These are phyloP conservation scores for Rana temporaria DNA, from an alignment of 2,113 vertebrate species.

Conservation along the genomic window DNA sequence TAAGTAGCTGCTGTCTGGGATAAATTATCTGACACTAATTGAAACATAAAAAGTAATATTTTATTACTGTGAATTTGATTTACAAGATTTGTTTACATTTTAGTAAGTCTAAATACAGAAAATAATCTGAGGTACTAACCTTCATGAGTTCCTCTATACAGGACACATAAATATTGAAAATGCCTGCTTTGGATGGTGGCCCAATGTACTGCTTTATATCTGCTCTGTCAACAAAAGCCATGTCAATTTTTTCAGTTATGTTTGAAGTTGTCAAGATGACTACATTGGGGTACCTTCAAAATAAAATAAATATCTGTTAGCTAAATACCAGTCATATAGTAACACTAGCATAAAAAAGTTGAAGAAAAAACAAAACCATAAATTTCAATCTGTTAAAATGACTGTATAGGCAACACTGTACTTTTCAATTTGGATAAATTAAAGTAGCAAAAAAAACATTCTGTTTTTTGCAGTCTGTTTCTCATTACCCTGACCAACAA, in stretches of 20 bases:
- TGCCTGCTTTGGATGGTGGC: conserved; percentile 85
- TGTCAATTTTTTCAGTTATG: conserved; percentile 93
- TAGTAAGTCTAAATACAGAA: conserved; percentile 21
- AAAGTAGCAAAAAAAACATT: too few species aligned
- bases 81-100: too few species aligned
- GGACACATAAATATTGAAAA: conserved; percentile 94
- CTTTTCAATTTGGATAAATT: too few species aligned
- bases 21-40: conserved; percentile 91
- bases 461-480: too few species aligned
- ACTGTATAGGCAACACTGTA: too few species aligned
- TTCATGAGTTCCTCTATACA: conserved; percentile 97
- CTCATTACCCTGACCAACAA: too few species aligned
- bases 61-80: too few species aligned
- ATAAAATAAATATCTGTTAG: background rate
- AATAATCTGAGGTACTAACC: conserved; percentile 72
- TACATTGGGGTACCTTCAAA: conserved; percentile 89
- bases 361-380: background rate
- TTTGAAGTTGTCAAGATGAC: conserved; percentile 97
- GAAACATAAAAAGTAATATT: conserved; percentile 39
- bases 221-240: conserved; percentile 96
- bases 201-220: conserved; percentile 98
- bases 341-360: background rate
- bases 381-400: too few species aligned
- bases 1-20: conserved; percentile 92
- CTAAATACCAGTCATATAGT: background rate